These are phyloP conservation scores for Pinna nobilis DNA, from an alignment of 1,140 invertebrate genomes.

Conservation along the genomic window DNA sequence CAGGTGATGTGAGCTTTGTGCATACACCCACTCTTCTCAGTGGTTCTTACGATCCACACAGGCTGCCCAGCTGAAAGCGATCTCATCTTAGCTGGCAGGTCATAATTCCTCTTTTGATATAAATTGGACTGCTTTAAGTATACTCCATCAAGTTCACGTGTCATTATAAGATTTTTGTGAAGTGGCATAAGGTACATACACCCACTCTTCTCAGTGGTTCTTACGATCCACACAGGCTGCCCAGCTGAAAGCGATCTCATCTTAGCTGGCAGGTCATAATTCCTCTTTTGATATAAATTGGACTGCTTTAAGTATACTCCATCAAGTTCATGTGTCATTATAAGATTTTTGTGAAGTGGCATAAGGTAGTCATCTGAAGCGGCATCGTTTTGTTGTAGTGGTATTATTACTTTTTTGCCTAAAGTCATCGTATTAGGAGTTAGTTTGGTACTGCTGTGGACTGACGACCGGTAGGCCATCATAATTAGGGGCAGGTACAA, in stretches of 20 bases:
- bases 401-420: slow-evolving; percentile 38
- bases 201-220: slow-evolving; percentile 26
- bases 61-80: slow-evolving; percentile 12
- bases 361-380: slow-evolving; percentile 11
- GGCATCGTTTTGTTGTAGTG: slow-evolving; percentile 2
- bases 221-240: slow-evolving; percentile 37
- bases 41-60: slow-evolving; percentile 42
- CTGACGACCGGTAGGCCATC: slow-evolving; percentile 48
- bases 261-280: slow-evolving; percentile 21
- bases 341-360: slow-evolving; percentile 6
- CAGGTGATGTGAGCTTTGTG: slow-evolving; percentile 35
- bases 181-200: slow-evolving; percentile 36
- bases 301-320: slow-evolving; percentile 10
- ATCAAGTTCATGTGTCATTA: slow-evolving; percentile 11
- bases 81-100: slow-evolving; percentile 20
- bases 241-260: slow-evolving; percentile 18
- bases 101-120: slow-evolving; percentile 29
- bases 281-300: slow-evolving; percentile 17
- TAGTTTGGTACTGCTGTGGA: slow-evolving; percentile 35
- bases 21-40: slow-evolving; percentile 32
- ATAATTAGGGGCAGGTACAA: slow-evolving; percentile 44
- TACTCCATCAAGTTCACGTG: slow-evolving; percentile 25
- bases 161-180: neutral
- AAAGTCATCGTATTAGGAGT: slow-evolving; percentile 53
- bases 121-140: neutral